These are phyloP conservation scores for Enteromius treurensis DNA, from an alignment of 2,797 vertebrate species.

Conservation along the genomic window DNA sequence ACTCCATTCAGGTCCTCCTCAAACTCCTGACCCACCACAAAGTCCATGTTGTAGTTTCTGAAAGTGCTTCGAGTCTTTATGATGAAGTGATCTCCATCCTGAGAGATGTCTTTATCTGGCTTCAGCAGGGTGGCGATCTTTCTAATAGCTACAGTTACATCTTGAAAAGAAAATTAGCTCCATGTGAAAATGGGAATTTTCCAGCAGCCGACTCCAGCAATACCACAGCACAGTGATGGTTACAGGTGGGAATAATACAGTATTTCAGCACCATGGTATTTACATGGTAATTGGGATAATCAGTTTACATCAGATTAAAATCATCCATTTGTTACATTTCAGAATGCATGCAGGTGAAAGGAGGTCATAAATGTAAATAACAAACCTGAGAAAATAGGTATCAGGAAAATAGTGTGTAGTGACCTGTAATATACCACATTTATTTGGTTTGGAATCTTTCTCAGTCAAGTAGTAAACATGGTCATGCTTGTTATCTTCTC, in stretches of 20 bases:
- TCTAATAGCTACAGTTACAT: constrained; percentile 91
- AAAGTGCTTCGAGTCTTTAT: constrained; percentile 97
- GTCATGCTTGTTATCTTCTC: not conserved
- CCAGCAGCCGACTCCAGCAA: not conserved
- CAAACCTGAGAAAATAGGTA: no score
- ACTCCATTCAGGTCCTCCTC: constrained; percentile 92
- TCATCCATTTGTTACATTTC: not conserved
- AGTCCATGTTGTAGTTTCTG: constrained; percentile 97
- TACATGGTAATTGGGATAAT: not conserved
- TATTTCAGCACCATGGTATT: not conserved
- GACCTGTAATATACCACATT: no score
- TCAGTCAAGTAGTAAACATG: not conserved
- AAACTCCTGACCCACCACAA: constrained; percentile 91
- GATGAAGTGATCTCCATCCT: constrained; percentile 89
- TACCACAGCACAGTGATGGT: not conserved
- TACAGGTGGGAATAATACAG: not conserved
- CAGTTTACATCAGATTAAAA: not conserved
- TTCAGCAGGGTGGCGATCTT: constrained; percentile 93
- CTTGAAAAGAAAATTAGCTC: constrained; percentile 66
- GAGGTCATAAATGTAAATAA: no score
- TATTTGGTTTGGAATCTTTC: no score
- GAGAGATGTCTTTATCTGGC: constrained; percentile 92
- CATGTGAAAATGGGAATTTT: not conserved
- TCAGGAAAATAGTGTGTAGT: no score
- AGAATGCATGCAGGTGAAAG: no score